phyloP scores from a whole-genome alignment of 1,140 invertebrate species.

The Lucilia sericata region DNA sequence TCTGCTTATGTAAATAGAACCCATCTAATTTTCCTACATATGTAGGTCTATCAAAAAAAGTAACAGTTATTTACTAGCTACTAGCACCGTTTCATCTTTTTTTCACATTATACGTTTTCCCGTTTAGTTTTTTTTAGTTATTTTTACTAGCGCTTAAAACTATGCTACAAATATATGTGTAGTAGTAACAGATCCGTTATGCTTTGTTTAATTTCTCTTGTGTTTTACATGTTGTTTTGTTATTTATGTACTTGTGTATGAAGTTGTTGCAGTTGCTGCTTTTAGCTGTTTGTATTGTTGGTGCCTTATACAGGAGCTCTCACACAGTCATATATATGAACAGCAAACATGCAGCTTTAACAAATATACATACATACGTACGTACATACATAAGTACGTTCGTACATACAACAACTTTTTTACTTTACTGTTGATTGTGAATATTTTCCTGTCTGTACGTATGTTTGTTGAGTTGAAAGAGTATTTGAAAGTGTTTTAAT shows the following conservation, averaged over 20 bases:
- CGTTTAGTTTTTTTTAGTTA: neutral
- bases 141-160: neutral
- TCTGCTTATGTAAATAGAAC: too few relatives aligned
- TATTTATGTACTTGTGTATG: neutral
- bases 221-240: neutral
- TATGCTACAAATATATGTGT: neutral
- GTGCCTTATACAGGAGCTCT: neutral
- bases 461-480: neutral
- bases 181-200: neutral
- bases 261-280: neutral
- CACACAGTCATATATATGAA: neutral
- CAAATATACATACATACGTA: neutral
- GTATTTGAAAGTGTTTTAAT: slow-evolving; percentile 24
- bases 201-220: slow-evolving; percentile 16
- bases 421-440: slow-evolving; percentile 21
- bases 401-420: neutral
- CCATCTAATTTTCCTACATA: neutral
- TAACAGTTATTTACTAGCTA: slow-evolving; percentile 17
- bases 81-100: neutral
- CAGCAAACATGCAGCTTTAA: neutral
- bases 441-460: neutral
- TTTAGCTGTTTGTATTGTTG: neutral
- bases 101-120: neutral
- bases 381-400: too few relatives aligned
- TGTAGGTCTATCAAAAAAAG: neutral